These are phyloP conservation scores for Iguana delicatissima DNA, from an alignment of 2,797 vertebrate genomes.

Conservation along the genomic window DNA sequence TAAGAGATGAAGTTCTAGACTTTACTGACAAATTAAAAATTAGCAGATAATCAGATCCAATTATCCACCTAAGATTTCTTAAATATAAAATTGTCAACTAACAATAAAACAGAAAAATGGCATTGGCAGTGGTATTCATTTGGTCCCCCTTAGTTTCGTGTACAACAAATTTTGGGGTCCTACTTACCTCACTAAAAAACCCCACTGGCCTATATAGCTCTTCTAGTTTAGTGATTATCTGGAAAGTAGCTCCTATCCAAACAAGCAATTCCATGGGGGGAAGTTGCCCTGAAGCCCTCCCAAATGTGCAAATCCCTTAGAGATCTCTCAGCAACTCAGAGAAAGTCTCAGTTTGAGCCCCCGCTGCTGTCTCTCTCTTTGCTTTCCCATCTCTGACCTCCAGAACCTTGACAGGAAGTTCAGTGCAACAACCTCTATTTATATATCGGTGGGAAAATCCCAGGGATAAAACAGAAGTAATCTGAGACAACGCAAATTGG, in stretches of 20 bases:
- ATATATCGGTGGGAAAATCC: conserved; percentile 63
- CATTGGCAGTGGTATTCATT: not conserved
- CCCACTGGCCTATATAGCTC: no score
- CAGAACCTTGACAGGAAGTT: conserved; percentile 41
- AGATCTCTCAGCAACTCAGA: not conserved
- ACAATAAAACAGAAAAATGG: not conserved
- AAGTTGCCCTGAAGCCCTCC: not conserved
- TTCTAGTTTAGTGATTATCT: not conserved
- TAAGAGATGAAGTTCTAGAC: no score
- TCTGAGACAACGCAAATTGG: conserved; percentile 60
- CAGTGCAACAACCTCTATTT: conserved; percentile 48
- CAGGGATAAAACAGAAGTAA: conserved; percentile 64
- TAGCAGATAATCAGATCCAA: no score
- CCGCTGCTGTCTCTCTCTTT: conserved; percentile 44
- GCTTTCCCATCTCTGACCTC: conserved; percentile 60
- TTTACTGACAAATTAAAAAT: no score
- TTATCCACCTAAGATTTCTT: no score
- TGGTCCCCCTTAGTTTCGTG: not conserved
- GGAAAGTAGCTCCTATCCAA: not conserved
- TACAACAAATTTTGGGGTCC: not conserved
- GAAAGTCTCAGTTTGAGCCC: not conserved
- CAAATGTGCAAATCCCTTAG: conserved; percentile 27
- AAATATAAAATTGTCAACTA: no score
- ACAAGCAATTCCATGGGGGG: not conserved
- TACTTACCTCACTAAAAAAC: not conserved